Evolutionary conservation across 2,113 vertebrate species (phyloP), one percentile per base, ranked within the genome.

Genomic region (Cricetomys ansorgei): DNA sequence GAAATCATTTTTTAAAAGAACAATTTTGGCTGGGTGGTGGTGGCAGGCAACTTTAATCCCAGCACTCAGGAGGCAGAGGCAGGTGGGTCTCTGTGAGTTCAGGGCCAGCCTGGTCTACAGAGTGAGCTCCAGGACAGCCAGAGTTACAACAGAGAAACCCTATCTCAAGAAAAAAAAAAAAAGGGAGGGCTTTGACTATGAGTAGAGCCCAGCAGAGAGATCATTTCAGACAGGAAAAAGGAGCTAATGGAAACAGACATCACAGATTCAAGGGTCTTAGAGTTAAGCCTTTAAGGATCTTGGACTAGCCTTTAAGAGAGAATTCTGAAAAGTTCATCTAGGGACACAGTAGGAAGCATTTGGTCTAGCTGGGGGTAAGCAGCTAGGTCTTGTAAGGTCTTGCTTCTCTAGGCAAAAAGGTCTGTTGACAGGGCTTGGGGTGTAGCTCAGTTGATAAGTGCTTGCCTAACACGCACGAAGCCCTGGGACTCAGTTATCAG

Each of bases 241-340:
- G n/a, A 84, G 76, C 77, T 69, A 50, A 70, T 65, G 83, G 76
- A 94, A 93, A 73, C 7, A 37, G 23, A 75, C 25, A 55, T 7
- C 9, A 0, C 8, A 21, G 62, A 55, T 94, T 87, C 27, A 55
- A 59, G 70, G 87, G 89, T 65, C 91, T 65, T 17, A 84, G 34
- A 83, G 73, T 59, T 77, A 72, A 86, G 43, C 76, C 55, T 37
- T 95, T 89, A 94, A 73, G n/a, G 80, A 76, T 45, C 69, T 85
- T 89, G 90, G 9, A 21, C 80, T 81, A 34, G 81, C 73, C 86
- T 88, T 91, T 50, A 69, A 69, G 91, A 88, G 64, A 89, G 19
- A 45, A 40, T 27, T 85, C 84, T 77, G 31, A 34, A 34, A 95
- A 80, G 59, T 62, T 4, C 81, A 57, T 88, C 19, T 40, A 92